Base-by-base conservation (phyloP, 2,888 invertebrate species). In the Ectobius pallidus region DNA sequence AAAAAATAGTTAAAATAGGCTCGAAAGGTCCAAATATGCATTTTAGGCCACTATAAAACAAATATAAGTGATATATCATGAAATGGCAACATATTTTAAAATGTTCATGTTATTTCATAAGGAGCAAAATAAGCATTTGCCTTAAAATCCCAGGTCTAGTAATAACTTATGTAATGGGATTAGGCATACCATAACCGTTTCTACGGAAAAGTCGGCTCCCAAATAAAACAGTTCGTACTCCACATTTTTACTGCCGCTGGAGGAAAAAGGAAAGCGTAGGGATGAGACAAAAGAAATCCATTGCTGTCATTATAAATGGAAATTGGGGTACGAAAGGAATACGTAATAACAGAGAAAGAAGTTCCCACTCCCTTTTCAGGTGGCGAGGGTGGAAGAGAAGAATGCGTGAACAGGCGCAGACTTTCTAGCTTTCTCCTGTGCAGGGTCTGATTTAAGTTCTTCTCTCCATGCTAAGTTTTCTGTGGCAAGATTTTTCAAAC, bases 301-400 rank as follows among this genome's bases (percentile, higher is more conserved):
- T 70, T 70, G 70, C 70, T 70, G 70, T 70, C 70, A 70, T 70
- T 70, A 70, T 70, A 70, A 70, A 70, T 70, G 70, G 70, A 70
- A 70, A 70, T 70, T 70, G 70, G 70, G 46, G 44, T 39, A 46
- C 32, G 70, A 30, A 70, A 62, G 46, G 70, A 70, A 70, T 70
- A 70, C 70, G 70, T 70, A 70, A 70, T 70, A 70, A 39, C 61
- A 61, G 34, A n/a, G 22, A 22, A 42, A 63, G 42, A 25, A 63
- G n/a, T 22, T 22, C 14, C 58, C 18, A n/a, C 32, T 32, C 61
- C 42, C 11, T 20, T 34, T 22, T 63, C 63, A 63, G 63, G 63
- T 63, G 22, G 25, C 39, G 34, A 62, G 58, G 27, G 27, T 11
- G 62, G 34, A 25, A 22, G 63, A 22, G 39, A 42, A 34, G 42